Base-by-base conservation (phyloP, 2,797 vertebrate species). In the Pseudopleuronectes americanus region DNA sequence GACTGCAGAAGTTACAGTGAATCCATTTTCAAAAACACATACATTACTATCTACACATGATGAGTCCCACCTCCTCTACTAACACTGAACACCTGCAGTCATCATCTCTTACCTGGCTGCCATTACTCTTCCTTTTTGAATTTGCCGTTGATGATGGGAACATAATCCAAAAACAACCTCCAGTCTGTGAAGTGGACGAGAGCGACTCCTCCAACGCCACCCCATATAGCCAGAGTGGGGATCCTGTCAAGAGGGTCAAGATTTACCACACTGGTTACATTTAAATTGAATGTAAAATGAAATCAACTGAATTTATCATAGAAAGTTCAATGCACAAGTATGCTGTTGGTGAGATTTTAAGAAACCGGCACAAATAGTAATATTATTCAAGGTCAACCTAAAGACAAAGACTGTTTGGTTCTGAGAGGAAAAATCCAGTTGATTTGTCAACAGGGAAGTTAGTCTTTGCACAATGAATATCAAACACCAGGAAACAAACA, bases 61-160 rank as follows among this genome's bases (percentile, higher is more conserved):
- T 8, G 24, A 26, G 19, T 21, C 47, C 6, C 8, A 33, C 0
- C 23, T 16, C 16, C 5, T 17, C 10, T 8, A 21, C 28, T 31
- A 7, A 31, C 2, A 55, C 26, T 58, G 7, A 19, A 5, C n/a
- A 21, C 52, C 16, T 21, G 8, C 0, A 33, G n/a, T 19, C 8
- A 24, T 24, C 6, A 22, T 24, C 6, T 56, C 2, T 51, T 61
- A 90, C 88, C 81, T 80, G 71, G 23, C 28, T 2, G 43, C 3
- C 45, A 21, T 57, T 86, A 91, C 4, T 91, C 91, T 3, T 92
- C 94, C 2, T 95, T 93, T 86, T 96, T 97, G 73, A 94, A 99
- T 81, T 99, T 99, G 75, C 97, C 95, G 0, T 79, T 91, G 55
- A 99, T 80, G 87, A 97, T 98, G 6, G 97, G 97, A n/a, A 99